Evolutionary conservation across 1,140 invertebrate genomes (phyloP).

Genomic region (Copidosoma floridanum): DNA sequence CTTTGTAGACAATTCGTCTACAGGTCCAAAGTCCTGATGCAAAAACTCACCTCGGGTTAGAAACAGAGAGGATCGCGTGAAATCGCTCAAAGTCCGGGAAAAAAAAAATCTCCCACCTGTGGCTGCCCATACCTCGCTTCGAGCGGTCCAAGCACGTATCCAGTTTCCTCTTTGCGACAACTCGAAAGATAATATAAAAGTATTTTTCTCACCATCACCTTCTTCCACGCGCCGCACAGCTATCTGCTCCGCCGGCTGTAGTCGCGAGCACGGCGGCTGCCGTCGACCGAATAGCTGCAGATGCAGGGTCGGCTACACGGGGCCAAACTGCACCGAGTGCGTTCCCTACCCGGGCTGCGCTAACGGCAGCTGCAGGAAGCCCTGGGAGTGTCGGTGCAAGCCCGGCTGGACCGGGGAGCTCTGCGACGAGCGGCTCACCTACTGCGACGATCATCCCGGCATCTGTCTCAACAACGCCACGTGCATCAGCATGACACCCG

Average conservation of each 20-base stretch:
- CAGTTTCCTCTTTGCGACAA: no score
- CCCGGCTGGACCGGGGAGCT: constrained; percentile 85
- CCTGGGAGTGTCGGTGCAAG: constrained; percentile 87
- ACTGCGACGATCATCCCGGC: constrained; percentile 70
- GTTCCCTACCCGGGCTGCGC: constrained; percentile 82
- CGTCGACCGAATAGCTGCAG: constrained; percentile 73
- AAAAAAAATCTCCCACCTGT: no score
- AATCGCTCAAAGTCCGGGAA: no score
- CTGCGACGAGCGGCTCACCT: constrained; percentile 81
- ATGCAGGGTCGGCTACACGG: constrained; percentile 86
- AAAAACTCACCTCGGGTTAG: no score
- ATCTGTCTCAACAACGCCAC: constrained; percentile 76
- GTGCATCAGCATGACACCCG: constrained; percentile 72
- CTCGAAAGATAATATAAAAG: no score
- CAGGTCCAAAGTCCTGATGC: no score
- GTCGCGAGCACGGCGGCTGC: constrained; percentile 81
- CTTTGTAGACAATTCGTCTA: no score
- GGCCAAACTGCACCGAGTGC: constrained; percentile 77
- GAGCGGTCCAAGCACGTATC: no score
- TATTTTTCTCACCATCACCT: no score
- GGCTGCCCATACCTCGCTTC: no score
- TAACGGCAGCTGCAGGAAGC: constrained; percentile 77
- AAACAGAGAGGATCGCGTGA: no score
- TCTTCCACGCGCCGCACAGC: no score
- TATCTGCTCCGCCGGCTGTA: constrained; percentile 78